Percentiles rank a stretch among this genome's conserved stretches.
Evolutionary conservation across 2,113 vertebrate genomes (phyloP).

Genomic region (Gobio gobio): DNA sequence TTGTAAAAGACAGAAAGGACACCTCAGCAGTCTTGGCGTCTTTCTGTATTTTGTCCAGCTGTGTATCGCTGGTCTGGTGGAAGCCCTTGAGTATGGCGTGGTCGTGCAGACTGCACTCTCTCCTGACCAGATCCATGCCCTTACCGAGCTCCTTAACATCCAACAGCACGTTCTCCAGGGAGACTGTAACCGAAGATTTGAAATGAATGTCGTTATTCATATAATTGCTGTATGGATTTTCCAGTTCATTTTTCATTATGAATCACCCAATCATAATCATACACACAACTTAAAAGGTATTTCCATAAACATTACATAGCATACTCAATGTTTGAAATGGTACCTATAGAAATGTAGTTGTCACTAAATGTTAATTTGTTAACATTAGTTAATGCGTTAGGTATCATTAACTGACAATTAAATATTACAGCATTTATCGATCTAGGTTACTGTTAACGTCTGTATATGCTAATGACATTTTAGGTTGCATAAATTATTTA

Average conservation of each 20-base stretch:
- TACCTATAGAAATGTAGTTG: too few species aligned
- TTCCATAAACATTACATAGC: background rate
- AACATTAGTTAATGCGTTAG: too few species aligned
- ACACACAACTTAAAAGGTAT: background rate
- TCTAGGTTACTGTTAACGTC: too few species aligned
- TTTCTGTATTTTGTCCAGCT: slow-evolving; percentile 90
- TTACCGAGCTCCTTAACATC: slow-evolving; percentile 94
- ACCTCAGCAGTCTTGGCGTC: slow-evolving; percentile 92
- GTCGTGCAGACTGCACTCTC: slow-evolving; percentile 90
- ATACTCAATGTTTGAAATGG: too few species aligned
- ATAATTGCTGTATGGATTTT: background rate
- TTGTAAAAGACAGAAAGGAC: slow-evolving; percentile 11
- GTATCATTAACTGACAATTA: too few species aligned
- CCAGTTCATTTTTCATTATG: background rate
- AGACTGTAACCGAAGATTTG: slow-evolving; percentile 76
- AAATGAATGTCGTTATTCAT: background rate
- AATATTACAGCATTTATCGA: too few species aligned
- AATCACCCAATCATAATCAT: background rate
- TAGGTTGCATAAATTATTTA: too few species aligned
- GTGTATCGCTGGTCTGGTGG: slow-evolving; percentile 82
- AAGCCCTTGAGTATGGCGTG: slow-evolving; percentile 87
- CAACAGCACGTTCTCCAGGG: slow-evolving; percentile 93
- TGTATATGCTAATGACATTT: too few species aligned
- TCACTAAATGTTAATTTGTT: too few species aligned
- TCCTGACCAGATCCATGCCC: slow-evolving; percentile 92